A percentile compares a stretch with the other conserved stretches of the same genome.
Evolutionary conservation across 2,113 vertebrate species (phyloP).

Genomic region (Pelecanoides urinatrix): DNA sequence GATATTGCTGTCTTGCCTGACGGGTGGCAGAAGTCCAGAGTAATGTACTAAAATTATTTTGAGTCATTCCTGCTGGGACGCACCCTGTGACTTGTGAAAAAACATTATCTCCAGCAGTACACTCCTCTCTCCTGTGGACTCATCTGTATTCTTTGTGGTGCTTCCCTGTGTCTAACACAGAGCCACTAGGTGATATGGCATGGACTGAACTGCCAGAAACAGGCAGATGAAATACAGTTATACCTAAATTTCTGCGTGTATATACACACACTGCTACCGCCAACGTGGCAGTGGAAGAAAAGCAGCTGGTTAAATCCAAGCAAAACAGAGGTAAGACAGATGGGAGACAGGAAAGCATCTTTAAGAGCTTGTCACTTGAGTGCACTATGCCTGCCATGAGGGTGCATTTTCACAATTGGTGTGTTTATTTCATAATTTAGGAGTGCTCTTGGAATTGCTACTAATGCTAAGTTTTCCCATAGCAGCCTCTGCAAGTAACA

Average conservation of each 20-base stretch:
- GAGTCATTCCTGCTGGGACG: not conserved
- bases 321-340: not conserved
- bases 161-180: not conserved
- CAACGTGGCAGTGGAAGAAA: not conserved
- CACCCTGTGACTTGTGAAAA: not conserved
- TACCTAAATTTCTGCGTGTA: not conserved
- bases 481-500: not conserved
- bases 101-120: not conserved
- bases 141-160: not conserved
- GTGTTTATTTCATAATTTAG: not conserved
- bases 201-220: not conserved
- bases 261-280: not conserved
- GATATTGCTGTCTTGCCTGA: not conserved
- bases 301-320: not conserved
- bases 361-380: not conserved
- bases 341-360: not conserved
- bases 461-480: not conserved
- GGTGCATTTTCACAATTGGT: not conserved
- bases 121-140: not conserved
- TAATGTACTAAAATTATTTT: conserved; percentile 8
- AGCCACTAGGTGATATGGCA: not conserved
- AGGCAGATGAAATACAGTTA: not conserved
- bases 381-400: not conserved
- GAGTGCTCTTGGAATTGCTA: not conserved
- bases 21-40: conserved; percentile 22